Base-by-base conservation (phyloP, 2,797 vertebrate genomes). In the Hoplostethus atlanticus region DNA sequence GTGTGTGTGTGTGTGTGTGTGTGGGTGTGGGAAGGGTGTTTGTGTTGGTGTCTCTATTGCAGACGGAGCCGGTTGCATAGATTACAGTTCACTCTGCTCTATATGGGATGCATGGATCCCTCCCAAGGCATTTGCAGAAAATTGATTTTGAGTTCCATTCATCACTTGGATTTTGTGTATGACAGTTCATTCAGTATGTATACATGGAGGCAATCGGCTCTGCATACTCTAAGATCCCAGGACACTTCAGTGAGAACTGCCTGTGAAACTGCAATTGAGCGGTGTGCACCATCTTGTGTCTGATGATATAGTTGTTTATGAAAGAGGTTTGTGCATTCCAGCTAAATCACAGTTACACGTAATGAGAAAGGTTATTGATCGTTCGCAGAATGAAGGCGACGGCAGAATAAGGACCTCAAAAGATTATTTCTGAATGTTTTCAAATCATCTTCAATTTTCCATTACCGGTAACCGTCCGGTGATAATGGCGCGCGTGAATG, bases 111-210 rank as follows among this genome's bases (percentile, higher is more conserved):
- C 81, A 85, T 71, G 78, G 71, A 83, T 87, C 66, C 72, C 67
- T 89, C 86, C 83, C 86, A 78, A 73, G 84, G 79, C 78, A 83
- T 77, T 88, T 90, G 87, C 68, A 57, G 80, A 78, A 89, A 92
- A 90, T 80, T 89, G 86, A 91, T 85, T 87, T 78, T 89, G 87
- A 89, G 83, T 74, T 87, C 64, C 73, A 86, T 89, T 90, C 79
- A 79, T 90, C 87, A 86, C 86, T 87, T 74, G 77, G 76, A 56
- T 78, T 90, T 80, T 80, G 70, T 68, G 77, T 68, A 66, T 91
- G 90, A 87, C 89, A 90, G 75, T 87, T 91, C 59, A 86, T 90
- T 88, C 80, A 71, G 72, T 83, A 81, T 84, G 71, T 81, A 64
- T 80, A 79, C 74, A 70, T 84, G 68, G 68, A 68, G 70, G 75